Conservation (phyloP, 2,113 vertebrate species). For the Procapra przewalskii region DNA sequence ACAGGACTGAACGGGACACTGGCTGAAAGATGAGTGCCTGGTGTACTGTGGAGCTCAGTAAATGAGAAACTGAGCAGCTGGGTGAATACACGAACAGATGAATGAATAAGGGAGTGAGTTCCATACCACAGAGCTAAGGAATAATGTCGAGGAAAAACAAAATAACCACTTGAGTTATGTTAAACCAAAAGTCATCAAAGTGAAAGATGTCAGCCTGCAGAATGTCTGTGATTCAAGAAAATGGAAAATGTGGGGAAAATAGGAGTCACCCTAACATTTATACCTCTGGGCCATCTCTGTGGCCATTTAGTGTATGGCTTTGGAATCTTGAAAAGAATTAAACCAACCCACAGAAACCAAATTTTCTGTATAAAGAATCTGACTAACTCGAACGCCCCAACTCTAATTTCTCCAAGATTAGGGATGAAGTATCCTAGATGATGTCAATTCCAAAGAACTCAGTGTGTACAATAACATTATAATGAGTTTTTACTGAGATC, state of each 20-base stretch:
- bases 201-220: not conserved
- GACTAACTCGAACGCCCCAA: not conserved
- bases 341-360: not conserved
- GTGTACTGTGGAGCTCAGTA: not conserved
- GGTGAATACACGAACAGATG: not conserved
- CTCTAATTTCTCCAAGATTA: not conserved
- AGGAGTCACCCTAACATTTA: not conserved
- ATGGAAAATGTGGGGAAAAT: not conserved
- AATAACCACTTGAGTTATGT: not conserved
- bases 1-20: not conserved
- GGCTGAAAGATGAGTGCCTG: not conserved
- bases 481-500: slow-evolving; percentile 19
- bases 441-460: not conserved
- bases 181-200: not conserved
- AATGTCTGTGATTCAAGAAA: not conserved
- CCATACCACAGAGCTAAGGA: not conserved
- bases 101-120: not conserved
- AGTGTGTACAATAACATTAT: not conserved
- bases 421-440: not conserved
- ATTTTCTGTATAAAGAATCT: not conserved
- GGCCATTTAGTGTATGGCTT: not conserved
- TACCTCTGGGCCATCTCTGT: not conserved
- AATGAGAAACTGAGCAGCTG: not conserved
- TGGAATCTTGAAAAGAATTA: slow-evolving; percentile 4
- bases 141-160: not conserved